Evolutionary conservation across 2,888 invertebrate species (phyloP), one percentile per base, ranked within the genome.

Genomic region (Oxytorus armatus): DNA sequence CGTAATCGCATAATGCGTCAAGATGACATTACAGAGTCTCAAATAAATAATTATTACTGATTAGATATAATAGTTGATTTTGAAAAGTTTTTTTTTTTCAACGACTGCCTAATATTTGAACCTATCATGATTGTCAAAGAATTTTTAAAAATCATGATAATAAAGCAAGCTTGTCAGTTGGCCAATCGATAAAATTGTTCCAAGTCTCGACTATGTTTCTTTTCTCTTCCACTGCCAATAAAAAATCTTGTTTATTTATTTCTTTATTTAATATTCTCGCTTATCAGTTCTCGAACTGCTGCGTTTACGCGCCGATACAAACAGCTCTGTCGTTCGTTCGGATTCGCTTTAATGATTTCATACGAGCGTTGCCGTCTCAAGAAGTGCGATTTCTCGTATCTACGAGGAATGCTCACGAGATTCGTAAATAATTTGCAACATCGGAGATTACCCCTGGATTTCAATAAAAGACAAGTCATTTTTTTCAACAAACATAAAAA

Each of bases 171-270:
- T 33, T 21, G 23, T 3, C 44, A 36, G 14, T 65, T 53, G 36
- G 59, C 47, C 39, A 59, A 73, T 65, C 63, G 63, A 76, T 82
- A 81, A 82, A 65, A 78, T 77, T 39, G 18, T 66, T 79, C 77
- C 55, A 76, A 47, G 44, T 69, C 55, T 49, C 57, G 53, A 65
- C 47, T 33, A 73, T 68, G 16, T 53, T 49, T 61, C 33, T 72
- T n/a, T 53, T 42, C 33, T 68, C 74, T 33, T 66, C 18, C 33
- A 78, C 49, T 72, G 70, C 59, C 79, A 72, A 44, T 72, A 70
- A 79, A n/a, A n/a, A 81, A 75, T 75, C 76, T 79, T 83, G 70
- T 83, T 85, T 86, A 83, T 86, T 87, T 87, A 85, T 81, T 85
- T 69, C 68, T 66, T 75, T 65, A 79, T 79, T 84, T 78, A 84